Base-by-base conservation (phyloP, 2,113 vertebrate genomes). In the Cnemophilus loriae region DNA sequence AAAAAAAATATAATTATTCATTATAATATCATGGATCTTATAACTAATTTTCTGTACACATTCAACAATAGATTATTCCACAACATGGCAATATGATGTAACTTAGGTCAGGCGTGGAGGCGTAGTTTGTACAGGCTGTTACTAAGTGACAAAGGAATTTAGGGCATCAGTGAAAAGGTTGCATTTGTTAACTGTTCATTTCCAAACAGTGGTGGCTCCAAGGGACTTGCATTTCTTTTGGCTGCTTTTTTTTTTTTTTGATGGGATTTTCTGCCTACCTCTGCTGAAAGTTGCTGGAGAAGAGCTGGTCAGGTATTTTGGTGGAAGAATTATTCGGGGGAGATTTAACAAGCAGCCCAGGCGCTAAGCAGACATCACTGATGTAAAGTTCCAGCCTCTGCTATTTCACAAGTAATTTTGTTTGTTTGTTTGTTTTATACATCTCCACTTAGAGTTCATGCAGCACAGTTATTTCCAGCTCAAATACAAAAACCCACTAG, bases 91-190 rank as follows among this genome's bases (percentile, higher is more conserved):
- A 83, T 16, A 52, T 37, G 49, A 64, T 92, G 39, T 47, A 87
- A 93, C 85, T 63, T 44, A n/a, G 90, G 85, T 84, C 87, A 89
- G 87, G 84, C 7, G 0, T 3, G 47, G 71, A 94, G 79, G 50
- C 8, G 3, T 20, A 80, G 75, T 52, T 89, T 88, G 71, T 70
- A 63, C 22, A 87, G 87, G 52, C 73, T 70, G 78, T 85, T 93
- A 93, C 84, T 85, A 88, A 91, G 56, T 90, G 82, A 91, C 75
- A 86, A 77, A 90, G 64, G 75, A 95, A 96, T 74, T 93, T 46
- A 65, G 82, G 89, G 91, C 67, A 87, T 42, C 32, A 28, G 47
- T 30, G 68, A 92, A 94, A 68, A 80, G 75, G 85, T 6, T 87
- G 56, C 28, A 41, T 49, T 83, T 4, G 2, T 52, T 86, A 94